Base-by-base conservation (phyloP, 2,888 invertebrate species). In the Ethmia dodecea region DNA sequence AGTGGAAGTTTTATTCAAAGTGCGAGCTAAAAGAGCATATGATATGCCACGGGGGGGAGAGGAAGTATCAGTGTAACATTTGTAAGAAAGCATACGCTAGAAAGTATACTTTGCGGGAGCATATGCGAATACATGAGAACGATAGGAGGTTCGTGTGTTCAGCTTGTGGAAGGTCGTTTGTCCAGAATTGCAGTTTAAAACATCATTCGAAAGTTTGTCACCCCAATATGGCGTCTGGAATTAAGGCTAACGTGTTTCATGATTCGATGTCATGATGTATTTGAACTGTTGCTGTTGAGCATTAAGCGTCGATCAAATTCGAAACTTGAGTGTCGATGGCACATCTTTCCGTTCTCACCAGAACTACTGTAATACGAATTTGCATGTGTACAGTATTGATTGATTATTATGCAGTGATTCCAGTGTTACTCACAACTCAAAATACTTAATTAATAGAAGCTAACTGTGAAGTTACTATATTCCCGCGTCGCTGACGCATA, bases 21-120 rank as follows among this genome's bases (percentile, higher is more conserved):
- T 83, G 84, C 0, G 87, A 88, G 34, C 60, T 89, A n/a, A 87
- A 84, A 22, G 80, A 84, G 9, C 89, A 89, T 27, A 88, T 87
- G 84, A 47, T 88, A 0, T 72, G 79, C 5, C 88, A 89, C 25
- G 78, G 77, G 0, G 88, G 88, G 0, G 88, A 88, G 35, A 69
- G 81, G 3, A 87, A 83, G 35, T 83, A 75, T 28, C 73, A 83
- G 24, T 89, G 89, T 37, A 64, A 54, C 1, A 45, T 88, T 0
- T 89, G 89, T 33, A 78, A 80, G 31, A 88, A 88, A 38, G 64
- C 81, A 0, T 89, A 87, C 34, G 80, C 83, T 1, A 72, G 84
- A 38, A 80, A 77, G 28, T 75, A 74, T 43, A 84, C 83, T 0
- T 45, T 86, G n/a, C 61, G 63, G 1, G 79, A 80, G 27, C 86